Conservation (phyloP, 2,113 vertebrate species). For the Rutilus rutilus region DNA sequence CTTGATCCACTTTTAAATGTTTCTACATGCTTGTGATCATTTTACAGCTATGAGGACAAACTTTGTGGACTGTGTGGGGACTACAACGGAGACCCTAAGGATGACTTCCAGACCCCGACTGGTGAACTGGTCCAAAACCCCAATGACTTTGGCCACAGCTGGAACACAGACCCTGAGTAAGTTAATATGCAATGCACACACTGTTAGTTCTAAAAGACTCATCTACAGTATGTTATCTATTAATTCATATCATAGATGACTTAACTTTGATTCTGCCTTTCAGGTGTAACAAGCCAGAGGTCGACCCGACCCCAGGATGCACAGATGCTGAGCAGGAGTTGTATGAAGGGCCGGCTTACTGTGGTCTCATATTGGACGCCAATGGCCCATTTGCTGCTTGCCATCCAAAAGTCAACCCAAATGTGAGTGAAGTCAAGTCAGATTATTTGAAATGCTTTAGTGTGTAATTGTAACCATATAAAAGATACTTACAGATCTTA, state of each 20-base stretch:
- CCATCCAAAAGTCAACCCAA: conserved; percentile 67
- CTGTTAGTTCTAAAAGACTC: not conserved
- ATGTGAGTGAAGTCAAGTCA: conserved; percentile 64
- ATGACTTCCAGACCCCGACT: conserved; percentile 76
- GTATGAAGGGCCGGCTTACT: conserved; percentile 74
- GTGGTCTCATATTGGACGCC: conserved; percentile 69
- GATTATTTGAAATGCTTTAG: not conserved
- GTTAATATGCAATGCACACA: conserved; percentile 19
- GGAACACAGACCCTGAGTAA: conserved; percentile 75
- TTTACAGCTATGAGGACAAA: conserved; percentile 67
- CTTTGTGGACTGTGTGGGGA: conserved; percentile 79
- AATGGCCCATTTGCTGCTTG: conserved; percentile 69
- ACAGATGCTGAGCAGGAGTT: conserved; percentile 66
- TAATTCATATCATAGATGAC: not conserved
- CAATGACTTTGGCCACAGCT: conserved; percentile 78
- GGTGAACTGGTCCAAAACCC: conserved; percentile 65
- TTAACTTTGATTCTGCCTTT: conserved; percentile 11
- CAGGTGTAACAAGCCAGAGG: conserved; percentile 74
- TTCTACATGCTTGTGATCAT: not conserved
- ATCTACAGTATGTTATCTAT: too few species aligned
- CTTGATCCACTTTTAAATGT: not conserved
- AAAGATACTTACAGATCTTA: not conserved
- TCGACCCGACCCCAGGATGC: conserved; percentile 68
- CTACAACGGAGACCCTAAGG: conserved; percentile 69
- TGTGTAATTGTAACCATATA: not conserved